Evolutionary conservation across 2,888 invertebrate species (phyloP).

Genomic region (Hymenopus coronatus): DNA sequence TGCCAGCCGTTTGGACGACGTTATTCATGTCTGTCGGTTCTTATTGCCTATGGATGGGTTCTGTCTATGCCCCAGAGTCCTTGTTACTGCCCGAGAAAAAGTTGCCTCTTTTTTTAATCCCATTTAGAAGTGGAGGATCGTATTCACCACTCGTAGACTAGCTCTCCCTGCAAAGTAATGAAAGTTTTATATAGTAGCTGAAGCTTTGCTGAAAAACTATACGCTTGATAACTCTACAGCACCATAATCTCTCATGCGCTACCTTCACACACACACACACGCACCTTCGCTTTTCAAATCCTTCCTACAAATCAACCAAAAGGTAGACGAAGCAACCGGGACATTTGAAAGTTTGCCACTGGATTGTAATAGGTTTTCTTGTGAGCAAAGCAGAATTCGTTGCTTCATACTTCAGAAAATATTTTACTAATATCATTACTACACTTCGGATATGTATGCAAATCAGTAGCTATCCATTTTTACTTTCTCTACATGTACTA

Average conservation of each 20-base stretch:
- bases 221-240: not conserved
- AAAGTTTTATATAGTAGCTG: not conserved
- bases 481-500: too few species aligned
- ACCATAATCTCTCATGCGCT: not conserved
- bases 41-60: slow-evolving; percentile 16
- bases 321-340: too few species aligned
- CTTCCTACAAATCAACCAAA: too few species aligned
- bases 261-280: not conserved
- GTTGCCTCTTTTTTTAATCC: not conserved
- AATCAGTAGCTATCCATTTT: too few species aligned
- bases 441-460: too few species aligned
- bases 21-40: slow-evolving; percentile 27
- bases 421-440: too few species aligned
- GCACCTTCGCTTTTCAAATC: too few species aligned
- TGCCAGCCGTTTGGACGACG: slow-evolving; percentile 26
- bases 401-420: too few species aligned
- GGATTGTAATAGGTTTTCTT: too few species aligned
- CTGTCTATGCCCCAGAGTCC: slow-evolving; percentile 13
- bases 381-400: too few species aligned
- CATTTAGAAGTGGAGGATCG: not conserved
- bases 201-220: not conserved
- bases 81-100: not conserved
- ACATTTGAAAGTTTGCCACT: too few species aligned
- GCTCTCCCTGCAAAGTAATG: not conserved
- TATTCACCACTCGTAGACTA: not conserved